A percentile compares a stretch with the other conserved stretches of the same genome.
These are phyloP conservation scores for Chiridota heheva DNA, from an alignment of 35 echinoderm and acorn worm species.

Conservation along the genomic window DNA sequence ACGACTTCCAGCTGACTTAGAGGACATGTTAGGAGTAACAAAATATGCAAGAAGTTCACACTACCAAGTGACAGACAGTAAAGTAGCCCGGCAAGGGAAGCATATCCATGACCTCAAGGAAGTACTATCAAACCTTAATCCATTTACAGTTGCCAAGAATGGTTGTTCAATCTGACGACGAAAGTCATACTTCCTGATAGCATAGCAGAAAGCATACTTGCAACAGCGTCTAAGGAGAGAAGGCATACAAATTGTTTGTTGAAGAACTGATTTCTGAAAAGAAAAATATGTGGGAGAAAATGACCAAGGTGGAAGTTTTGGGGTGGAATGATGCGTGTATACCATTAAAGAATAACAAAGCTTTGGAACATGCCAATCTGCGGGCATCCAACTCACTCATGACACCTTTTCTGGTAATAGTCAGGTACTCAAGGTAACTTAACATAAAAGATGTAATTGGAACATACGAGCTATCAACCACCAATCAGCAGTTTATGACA, in stretches of 20 bases:
- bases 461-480: neutral
- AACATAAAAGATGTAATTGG: slow-evolving; percentile 2
- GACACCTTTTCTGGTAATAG: neutral
- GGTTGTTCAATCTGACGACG: slow-evolving; percentile 3
- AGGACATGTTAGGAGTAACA: neutral
- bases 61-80: neutral
- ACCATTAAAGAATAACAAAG: neutral
- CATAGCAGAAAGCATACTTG: neutral
- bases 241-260: neutral
- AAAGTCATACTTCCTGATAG: slow-evolving; percentile 4
- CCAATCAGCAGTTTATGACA: neutral
- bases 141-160: neutral
- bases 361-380: neutral
- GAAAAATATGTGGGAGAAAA: slow-evolving; percentile 19
- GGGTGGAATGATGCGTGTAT: neutral
- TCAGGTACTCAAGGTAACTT: neutral
- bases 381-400: slow-evolving; percentile 6
- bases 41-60: neutral
- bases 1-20: slow-evolving; percentile 2
- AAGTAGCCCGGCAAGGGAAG: neutral
- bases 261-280: neutral
- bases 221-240: neutral
- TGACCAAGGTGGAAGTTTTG: neutral
- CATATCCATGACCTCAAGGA: neutral
- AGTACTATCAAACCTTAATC: neutral